Conservation (phyloP, 2,797 vertebrate species). For the Australoheros facetus region DNA sequence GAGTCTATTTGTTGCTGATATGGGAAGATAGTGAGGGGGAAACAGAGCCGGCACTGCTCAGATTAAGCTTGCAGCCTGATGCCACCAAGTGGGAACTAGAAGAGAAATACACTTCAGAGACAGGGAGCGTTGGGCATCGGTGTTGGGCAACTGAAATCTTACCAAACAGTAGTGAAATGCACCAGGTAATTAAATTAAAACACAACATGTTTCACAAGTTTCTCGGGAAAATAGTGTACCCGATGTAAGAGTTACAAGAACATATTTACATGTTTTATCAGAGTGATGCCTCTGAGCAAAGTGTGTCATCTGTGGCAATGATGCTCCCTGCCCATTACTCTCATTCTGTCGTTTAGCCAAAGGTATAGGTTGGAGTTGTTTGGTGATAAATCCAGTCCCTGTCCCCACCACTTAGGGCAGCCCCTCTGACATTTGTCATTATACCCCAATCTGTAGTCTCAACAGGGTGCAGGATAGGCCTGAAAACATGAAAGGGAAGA, state of each 20-base stretch:
- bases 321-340: background rate
- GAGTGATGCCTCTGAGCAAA: conserved; percentile 14
- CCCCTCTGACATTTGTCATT: conserved; percentile 61
- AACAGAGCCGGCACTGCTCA: conserved; percentile 13
- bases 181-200: background rate
- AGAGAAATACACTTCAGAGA: conserved; percentile 28
- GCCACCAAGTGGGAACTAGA: conserved; percentile 44
- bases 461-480: conserved; percentile 47
- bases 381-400: conserved; percentile 25
- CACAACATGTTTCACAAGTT: no score
- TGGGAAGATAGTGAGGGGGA: conserved; percentile 47
- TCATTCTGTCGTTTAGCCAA: conserved; percentile 32
- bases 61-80: conserved; percentile 54
- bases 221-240: background rate
- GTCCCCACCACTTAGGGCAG: conserved; percentile 19
- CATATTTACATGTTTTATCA: conserved; percentile 18
- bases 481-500: conserved; percentile 56
- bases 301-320: conserved; percentile 23
- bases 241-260: conserved; percentile 2
- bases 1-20: conserved; percentile 59
- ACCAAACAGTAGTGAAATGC: background rate
- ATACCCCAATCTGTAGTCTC: conserved; percentile 70
- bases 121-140: background rate
- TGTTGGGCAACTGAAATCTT: background rate
- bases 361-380: conserved; percentile 19